phyloP scores from a whole-genome alignment of 2,113 vertebrate genomes.

The Ochotona curzoniae region DNA sequence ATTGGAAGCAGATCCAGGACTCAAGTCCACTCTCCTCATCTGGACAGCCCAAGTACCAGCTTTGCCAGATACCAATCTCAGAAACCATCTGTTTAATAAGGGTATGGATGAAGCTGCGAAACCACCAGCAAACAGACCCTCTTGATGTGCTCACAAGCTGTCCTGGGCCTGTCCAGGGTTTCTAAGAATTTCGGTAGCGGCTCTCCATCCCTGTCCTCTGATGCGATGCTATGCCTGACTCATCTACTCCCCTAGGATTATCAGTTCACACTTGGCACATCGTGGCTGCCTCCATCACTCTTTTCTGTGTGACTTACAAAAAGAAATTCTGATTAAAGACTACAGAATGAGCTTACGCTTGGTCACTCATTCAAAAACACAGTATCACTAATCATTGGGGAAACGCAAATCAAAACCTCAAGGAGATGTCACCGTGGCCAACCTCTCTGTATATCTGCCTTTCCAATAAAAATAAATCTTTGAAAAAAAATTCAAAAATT shows the following conservation, averaged over 20 bases:
- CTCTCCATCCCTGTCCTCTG: neutral
- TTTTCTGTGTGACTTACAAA: neutral
- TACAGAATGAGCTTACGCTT: neutral
- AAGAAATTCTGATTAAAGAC: neutral
- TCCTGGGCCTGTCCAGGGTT: neutral
- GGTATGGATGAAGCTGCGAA: neutral
- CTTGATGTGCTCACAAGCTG: neutral
- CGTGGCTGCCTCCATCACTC: neutral
- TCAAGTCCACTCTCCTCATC: too few species aligned
- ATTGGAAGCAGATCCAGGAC: too few species aligned
- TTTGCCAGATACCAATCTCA: too few species aligned
- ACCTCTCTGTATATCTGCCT: too few species aligned
- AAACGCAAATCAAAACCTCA: neutral
- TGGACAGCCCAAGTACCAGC: too few species aligned
- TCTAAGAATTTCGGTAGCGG: neutral
- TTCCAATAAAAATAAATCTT: too few species aligned
- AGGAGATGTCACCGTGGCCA: neutral
- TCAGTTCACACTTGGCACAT: neutral
- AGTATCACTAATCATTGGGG: neutral
- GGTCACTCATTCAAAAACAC: slow-evolving; percentile 3
- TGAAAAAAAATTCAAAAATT: too few species aligned
- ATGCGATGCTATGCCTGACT: too few species aligned
- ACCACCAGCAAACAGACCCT: neutral
- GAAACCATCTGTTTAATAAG: neutral
- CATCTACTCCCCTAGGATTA: neutral